Base-by-base conservation (phyloP, 2,888 invertebrate genomes). In the Hemistola chrysoprasaria region DNA sequence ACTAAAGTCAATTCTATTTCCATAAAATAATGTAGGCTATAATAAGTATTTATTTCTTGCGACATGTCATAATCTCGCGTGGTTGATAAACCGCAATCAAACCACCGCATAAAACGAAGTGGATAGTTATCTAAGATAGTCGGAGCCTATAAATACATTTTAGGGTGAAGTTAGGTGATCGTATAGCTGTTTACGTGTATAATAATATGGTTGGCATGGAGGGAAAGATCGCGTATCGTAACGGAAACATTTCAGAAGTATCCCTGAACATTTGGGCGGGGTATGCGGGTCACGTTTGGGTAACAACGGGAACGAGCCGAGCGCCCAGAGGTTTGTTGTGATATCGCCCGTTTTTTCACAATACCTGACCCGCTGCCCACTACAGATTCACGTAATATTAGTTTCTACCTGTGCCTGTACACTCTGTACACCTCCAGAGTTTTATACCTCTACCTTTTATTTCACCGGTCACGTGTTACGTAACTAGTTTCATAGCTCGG, bases 241-340 rank as follows among this genome's bases (percentile, higher is more conserved):
- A 80, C 75, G 80, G 80, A 79, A 84, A 82, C 81, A 78, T 84
- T 83, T 83, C 69, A 71, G 76, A 78, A 83, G 83, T 83, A 83
- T 81, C 77, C 76, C 70, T 53, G 72, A 75, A 75, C 73, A 69
- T 72, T 71, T 62, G 57, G 72, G 71, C 67, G 67, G 73, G 65
- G 71, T 69, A 84, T 81, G 72, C 86, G 63, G 69, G 75, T 82
- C 86, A 86, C 86, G 86, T 82, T 49, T 66, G 57, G 59, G 75
- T 71, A 80, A 79, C 83, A 83, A 83, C 83, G 79, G 72, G 66
- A 70, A 71, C 78, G 78, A 73, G 74, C 70, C 70, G 72, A 73
- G 72, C 73, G 79, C 78, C 82, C 74, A 72, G 77, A 76, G 81
- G 82, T 80, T 83, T 86, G 86, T 85, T 83, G 83, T 83, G 84